Base-by-base conservation (phyloP, 1,140 invertebrate genomes). In the Formica selysi region DNA sequence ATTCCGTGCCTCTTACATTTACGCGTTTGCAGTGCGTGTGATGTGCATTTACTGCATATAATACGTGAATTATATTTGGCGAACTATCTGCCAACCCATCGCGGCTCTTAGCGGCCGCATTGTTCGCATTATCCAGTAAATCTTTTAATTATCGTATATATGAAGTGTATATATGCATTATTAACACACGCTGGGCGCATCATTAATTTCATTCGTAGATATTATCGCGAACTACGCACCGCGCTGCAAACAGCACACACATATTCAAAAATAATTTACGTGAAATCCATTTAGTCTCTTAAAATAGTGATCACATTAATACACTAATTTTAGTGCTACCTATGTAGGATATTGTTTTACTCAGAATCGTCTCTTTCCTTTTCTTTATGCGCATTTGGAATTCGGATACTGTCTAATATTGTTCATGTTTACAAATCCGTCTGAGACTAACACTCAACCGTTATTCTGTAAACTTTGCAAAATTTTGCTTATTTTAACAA, bases 141-240 rank as follows among this genome's bases (percentile, higher is more conserved):
- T 91, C 89, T 86, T 89, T 86, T 85, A 86, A 91, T 91, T 91
- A 91, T 67, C 38, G 78, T 36, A 32, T 51, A 51, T 59, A 36
- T 74, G 68, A 86, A 89, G 87, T 59, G 54, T 59, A 73, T 90
- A 86, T 71, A 84, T 59, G 68, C 41, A 81, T 88, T 91, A 91
- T 90, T 91, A 87, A 81, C 32, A 64, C 81, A 64, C 81, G 57
- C 79, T 32, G 41, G 44, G 57, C 16, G 13, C 32, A 36, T 16
- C 76, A 51, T 86, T 91, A 91, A 91, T 90, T 88, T 76, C 81
- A 86, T 91, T 87, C 68, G 44, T 65, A 19, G 54, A 89, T 71
- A 86, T 89, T 83, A 83, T 83, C 79, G 38, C 32, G 32, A 13
- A 32, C 51, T 38, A 68, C 32, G n/a, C 67, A 59, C 29, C 36